These are phyloP conservation scores for Orchesellides sinensis DNA, from an alignment of 2,888 invertebrate genomes.

Conservation along the genomic window DNA sequence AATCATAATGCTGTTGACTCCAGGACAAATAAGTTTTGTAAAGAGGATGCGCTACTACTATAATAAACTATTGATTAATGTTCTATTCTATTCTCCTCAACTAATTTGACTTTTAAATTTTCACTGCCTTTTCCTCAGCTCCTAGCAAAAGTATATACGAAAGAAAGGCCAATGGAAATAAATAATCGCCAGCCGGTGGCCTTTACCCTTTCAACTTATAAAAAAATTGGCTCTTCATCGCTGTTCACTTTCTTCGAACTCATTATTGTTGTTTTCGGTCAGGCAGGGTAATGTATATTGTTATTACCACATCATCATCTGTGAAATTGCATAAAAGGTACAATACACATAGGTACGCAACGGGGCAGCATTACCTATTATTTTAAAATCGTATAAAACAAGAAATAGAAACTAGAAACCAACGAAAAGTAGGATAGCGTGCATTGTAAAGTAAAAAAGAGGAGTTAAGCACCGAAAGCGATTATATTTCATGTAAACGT, in stretches of 20 bases:
- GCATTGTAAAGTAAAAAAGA: too few species aligned
- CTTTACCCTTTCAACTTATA: conserved; percentile 33
- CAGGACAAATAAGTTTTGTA: neutral
- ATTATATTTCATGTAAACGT: conserved; percentile 52
- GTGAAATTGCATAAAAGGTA: too few species aligned
- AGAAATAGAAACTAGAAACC: neutral
- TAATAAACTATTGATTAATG: conserved; percentile 43
- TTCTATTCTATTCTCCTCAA: too few species aligned
- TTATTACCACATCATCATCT: conserved; percentile 43
- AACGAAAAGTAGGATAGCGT: too few species aligned
- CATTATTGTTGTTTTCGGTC: conserved; percentile 43
- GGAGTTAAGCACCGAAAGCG: neutral
- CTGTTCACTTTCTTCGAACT: conserved; percentile 26
- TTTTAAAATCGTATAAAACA: neutral
- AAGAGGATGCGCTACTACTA: neutral
- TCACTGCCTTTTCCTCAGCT: neutral
- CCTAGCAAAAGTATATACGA: too few species aligned
- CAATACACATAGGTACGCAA: neutral
- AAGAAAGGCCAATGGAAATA: neutral
- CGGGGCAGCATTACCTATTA: neutral
- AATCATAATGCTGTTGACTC: too few species aligned
- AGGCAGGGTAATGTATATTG: conserved; percentile 38
- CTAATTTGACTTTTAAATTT: conserved; percentile 29
- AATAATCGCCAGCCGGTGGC: neutral
- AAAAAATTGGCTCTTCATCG: conserved; percentile 21